Conservation (phyloP, 2,113 vertebrate genomes). For the Larimichthys polyactis region DNA sequence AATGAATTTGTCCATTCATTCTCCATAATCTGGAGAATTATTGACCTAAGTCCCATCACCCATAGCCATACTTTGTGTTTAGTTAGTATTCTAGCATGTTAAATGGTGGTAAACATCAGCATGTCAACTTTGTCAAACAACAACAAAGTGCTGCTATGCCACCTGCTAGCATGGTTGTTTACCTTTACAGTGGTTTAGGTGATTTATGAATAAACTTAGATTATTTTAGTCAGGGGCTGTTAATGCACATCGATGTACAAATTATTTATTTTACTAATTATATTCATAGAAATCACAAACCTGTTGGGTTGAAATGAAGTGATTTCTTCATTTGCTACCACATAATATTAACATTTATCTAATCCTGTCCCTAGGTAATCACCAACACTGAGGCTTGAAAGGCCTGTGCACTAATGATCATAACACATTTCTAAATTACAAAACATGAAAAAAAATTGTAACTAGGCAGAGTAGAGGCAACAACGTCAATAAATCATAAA, state of each 20-base stretch:
- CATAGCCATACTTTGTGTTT: not conserved
- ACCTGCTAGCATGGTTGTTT: not conserved
- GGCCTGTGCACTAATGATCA: not conserved
- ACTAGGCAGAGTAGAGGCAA: constrained; percentile 2
- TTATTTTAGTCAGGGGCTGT: not conserved
- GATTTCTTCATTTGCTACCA: not conserved
- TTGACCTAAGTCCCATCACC: not conserved
- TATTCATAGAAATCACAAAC: not conserved
- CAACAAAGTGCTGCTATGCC: not conserved
- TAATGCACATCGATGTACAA: not conserved
- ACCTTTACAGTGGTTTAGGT: not conserved
- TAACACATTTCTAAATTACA: not conserved
- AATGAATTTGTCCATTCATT: too few species aligned
- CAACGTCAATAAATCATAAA: constrained; percentile 1
- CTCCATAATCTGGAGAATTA: not conserved
- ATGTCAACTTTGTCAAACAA: not conserved
- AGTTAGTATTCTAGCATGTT: not conserved
- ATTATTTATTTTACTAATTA: not conserved
- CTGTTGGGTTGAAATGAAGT: not conserved
- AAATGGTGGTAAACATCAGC: not conserved
- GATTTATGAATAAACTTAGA: not conserved
- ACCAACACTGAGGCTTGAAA: not conserved
- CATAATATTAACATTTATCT: not conserved
- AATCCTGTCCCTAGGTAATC: not conserved
- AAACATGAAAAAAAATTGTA: not conserved